A percentile compares a stretch with the other conserved stretches of the same genome.
phyloP scores from a whole-genome alignment of 2,113 vertebrate genomes.

The Vidua macroura region DNA sequence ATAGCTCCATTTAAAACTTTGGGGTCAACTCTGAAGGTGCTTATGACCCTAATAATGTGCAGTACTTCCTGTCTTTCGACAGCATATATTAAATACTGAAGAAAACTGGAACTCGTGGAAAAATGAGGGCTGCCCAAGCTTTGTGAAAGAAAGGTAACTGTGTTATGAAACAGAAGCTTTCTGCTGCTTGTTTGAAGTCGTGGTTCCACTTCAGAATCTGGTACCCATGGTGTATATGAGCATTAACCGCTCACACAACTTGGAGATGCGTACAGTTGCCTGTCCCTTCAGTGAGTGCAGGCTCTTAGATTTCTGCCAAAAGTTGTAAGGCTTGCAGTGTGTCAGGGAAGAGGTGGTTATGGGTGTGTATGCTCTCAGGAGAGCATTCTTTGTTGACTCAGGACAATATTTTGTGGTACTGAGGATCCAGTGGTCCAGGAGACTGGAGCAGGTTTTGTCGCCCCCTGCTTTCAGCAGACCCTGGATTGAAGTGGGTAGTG shows the following conservation, averaged over 20 bases:
- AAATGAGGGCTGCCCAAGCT: constrained; percentile 97
- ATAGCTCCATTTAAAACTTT: neutral
- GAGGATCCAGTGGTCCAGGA: neutral
- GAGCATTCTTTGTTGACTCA: neutral
- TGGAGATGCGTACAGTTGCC: neutral
- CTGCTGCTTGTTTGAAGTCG: neutral
- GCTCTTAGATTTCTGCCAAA: neutral
- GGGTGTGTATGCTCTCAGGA: neutral
- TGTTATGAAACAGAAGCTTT: neutral
- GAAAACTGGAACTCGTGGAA: constrained; percentile 99
- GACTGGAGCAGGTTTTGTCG: neutral
- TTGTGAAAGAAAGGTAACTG: constrained; percentile 94
- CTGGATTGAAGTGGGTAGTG: neutral
- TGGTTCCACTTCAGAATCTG: neutral
- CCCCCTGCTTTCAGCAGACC: neutral
- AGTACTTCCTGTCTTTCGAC: constrained; percentile 12
- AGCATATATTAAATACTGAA: constrained; percentile 97
- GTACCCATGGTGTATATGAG: neutral
- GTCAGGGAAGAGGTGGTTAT: neutral
- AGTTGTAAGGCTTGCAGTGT: neutral
- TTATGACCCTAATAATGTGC: neutral
- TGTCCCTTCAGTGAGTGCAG: neutral
- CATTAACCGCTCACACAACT: fast-evolving
- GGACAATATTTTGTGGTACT: neutral
- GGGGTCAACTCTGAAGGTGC: neutral